Evolutionary conservation across 1,140 invertebrate species (phyloP), one percentile per base, ranked within the genome.

Genomic region (Diuraphis noxia): DNA sequence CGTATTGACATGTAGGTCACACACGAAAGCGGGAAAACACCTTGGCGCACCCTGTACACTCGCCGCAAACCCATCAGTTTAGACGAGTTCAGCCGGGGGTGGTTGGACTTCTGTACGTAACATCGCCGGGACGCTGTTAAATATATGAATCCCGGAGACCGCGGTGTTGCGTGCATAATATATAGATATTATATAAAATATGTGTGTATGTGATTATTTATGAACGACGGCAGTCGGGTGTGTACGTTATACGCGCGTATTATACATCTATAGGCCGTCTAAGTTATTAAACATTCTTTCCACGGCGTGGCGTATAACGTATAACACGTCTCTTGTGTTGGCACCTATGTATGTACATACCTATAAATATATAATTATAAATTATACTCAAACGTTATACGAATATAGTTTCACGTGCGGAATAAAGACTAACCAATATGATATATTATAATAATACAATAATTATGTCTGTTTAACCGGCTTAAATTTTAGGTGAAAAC

Each of bases 261-360:
- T 63, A 41, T 49, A 49, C 46, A 4, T 21, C 4, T 88, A 88
- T 41, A n/a, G 34, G 87, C 25, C 87, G 87, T 88, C 56, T 77
- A 88, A 88, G 87, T 88, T 88, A 88, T 88, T 88, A 88, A 88
- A 88, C 87, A 88, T 88, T 56, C 87, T 72, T 88, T 43, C 79
- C 23, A 3, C 38, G 36, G 36, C 23, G 38, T 4, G 36, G 23
- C 30, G 56, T 72, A 72, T 5, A 72, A 72, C 30, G 56, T 72
- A 72, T 5, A 72, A 72, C 4, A n/a, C 56, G 56, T 72, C 56
- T n/a, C 30, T 72, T n/a, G 30, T 7, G 23, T 30, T 30, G 25
- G 52, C 13, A 56, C 25, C 52, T 30, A 56, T 30, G 30, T 56
- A 13, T 56, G 9, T 56, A 30, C 30, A 25, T 49, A 49, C 21